Evolutionary conservation across 2,888 invertebrate genomes (phyloP).

Genomic region (Graphium colonna): DNA sequence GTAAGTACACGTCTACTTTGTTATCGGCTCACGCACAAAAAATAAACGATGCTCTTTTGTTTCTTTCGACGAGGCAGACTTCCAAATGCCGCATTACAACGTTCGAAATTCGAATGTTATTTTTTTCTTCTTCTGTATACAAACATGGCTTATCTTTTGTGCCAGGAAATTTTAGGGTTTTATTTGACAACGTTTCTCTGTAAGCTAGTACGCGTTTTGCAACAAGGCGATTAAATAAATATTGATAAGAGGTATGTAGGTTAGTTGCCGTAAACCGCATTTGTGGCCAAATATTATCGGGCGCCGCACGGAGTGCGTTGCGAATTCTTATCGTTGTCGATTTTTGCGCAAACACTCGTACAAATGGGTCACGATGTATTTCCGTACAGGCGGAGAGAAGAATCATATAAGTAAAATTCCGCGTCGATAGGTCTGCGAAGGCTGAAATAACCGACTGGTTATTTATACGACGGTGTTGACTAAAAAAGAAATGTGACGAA

Average conservation of each 20-base stretch:
- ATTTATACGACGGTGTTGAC: constrained; percentile 44
- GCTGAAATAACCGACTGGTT: constrained; percentile 45
- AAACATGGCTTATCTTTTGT: not conserved
- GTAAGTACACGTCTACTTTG: not conserved
- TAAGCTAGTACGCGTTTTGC: constrained; percentile 50
- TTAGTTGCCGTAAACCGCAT: constrained; percentile 67
- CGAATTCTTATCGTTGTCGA: constrained; percentile 64
- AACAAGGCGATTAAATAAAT: constrained; percentile 63
- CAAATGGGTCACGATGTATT: constrained; percentile 66
- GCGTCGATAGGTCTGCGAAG: constrained; percentile 52
- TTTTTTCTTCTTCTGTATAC: not conserved
- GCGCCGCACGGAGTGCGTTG: constrained; percentile 62
- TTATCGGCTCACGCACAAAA: not conserved
- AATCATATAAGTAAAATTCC: constrained; percentile 38
- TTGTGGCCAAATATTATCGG: constrained; percentile 72
- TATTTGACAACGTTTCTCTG: not conserved
- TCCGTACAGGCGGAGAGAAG: constrained; percentile 44
- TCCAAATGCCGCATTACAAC: not conserved
- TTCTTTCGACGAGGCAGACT: not conserved
- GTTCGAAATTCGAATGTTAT: not conserved
- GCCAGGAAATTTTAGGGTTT: constrained; percentile 6
- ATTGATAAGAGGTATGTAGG: constrained; percentile 71
- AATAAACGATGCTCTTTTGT: not conserved
- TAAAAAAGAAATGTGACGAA: constrained; percentile 56
- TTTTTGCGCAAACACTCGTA: constrained; percentile 56